Base-by-base conservation (phyloP, 1,140 invertebrate genomes). In the Piezodorus guildinii region DNA sequence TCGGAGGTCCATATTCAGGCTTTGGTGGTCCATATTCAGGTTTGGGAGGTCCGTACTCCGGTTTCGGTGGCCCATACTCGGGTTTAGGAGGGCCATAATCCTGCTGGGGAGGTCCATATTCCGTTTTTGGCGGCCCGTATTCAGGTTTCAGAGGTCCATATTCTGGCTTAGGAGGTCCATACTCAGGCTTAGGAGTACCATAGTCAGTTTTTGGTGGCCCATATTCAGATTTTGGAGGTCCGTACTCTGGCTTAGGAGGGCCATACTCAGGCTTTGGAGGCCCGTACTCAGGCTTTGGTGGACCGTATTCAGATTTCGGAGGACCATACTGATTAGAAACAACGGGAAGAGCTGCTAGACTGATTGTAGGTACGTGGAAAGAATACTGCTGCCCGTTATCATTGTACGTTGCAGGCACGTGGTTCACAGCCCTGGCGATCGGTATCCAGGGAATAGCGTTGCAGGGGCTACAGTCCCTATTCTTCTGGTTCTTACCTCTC, bases 371-470 rank as follows among this genome's bases (percentile, higher is more conserved):
- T 8, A 66, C 46, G 21, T 66, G 62, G 15, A 66, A 51, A 12
- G 62, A 30, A 39, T 66, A 66, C 15, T 64, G 58, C 9, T 60
- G 54, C 10, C 59, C 65, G 34, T 60, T 27, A 19, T 45, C 56
- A 1, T 52, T 49, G 17, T 44, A 61, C 1, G 45, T 46, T 8
- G 60, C 60, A 34, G 62, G 65, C 1, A 60, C 23, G 23, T 44
- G 27, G 27, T 65, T 49, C 6, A 69, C 30, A 4, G 67, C 65
- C 34, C 67, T 62, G 21, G 68, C 65, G 68, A 90, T 81, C 4
- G 87, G 87, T 66, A 87, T 81, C 87, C 87, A 90, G 62, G 87
- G 87, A 66, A 82, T 78, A 68, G 81, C 79, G 73, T 90, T 88
- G 70, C 87, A 90, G 60, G 84, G 77, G 71, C 85, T 84, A 69